A percentile compares a stretch with the other conserved stretches of the same genome.
Conservation (phyloP, 2,113 vertebrate species). For the Rhagologus leucostigma region DNA sequence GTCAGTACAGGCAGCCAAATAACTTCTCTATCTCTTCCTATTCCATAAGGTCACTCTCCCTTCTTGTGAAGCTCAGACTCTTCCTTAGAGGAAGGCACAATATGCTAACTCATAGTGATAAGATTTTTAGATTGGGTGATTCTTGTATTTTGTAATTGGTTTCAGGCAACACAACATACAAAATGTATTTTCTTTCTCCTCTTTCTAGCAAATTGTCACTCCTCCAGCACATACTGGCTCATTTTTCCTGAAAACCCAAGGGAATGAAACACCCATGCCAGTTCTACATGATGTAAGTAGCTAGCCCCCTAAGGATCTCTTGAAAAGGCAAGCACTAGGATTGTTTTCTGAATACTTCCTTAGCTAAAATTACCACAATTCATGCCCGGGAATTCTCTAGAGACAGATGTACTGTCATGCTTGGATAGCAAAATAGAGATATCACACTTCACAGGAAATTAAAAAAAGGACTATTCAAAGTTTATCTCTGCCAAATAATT, state of each 20-base stretch:
- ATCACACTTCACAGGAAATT: constrained; percentile 27
- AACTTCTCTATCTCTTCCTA: constrained; percentile 16
- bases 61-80: neutral
- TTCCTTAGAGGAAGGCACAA: neutral
- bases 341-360: neutral
- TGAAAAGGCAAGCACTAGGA: neutral
- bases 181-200: neutral
- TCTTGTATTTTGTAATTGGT: neutral
- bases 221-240: neutral
- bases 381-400: constrained; percentile 28
- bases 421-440: constrained; percentile 29
- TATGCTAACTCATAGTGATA: neutral
- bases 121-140: neutral
- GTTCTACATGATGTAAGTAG: neutral
- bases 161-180: neutral
- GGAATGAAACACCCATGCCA: neutral
- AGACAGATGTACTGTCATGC: constrained; percentile 18
- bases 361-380: neutral
- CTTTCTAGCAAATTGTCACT: constrained; percentile 19
- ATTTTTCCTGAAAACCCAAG: constrained; percentile 2
- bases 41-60: neutral
- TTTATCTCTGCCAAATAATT: constrained; percentile 18
- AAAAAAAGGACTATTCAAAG: neutral
- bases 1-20: constrained; percentile 16
- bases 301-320: neutral